These are phyloP conservation scores for Sorex fumeus DNA, from an alignment of 2,113 vertebrate species.

Conservation along the genomic window DNA sequence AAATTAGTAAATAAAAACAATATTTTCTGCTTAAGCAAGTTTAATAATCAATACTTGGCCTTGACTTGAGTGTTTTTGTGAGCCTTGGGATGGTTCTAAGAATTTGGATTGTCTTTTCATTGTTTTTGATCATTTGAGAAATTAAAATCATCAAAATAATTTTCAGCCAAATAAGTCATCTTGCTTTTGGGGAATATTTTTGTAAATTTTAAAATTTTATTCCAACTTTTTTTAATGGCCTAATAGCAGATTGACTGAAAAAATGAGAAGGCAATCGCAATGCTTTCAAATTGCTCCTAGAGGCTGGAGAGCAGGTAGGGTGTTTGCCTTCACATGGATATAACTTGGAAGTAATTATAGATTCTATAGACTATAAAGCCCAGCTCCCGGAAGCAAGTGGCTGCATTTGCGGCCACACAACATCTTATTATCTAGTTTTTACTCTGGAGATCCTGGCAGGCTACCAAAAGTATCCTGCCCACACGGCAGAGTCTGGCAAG, in stretches of 20 bases:
- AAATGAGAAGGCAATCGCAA: constrained; percentile 1
- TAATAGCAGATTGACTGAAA: constrained; percentile 41
- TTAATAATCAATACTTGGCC: neutral
- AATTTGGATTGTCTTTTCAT: constrained; percentile 46
- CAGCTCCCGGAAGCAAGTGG: too few relatives aligned
- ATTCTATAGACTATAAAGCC: neutral
- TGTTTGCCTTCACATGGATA: too few relatives aligned
- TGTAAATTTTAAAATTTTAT: constrained; percentile 38
- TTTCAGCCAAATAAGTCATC: constrained; percentile 41
- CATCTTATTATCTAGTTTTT: too few relatives aligned
- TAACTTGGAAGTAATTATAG: constrained; percentile 31
- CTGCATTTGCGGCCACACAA: too few relatives aligned
- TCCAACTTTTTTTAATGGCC: constrained; percentile 35
- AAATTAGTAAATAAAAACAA: neutral
- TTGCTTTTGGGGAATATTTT: constrained; percentile 58
- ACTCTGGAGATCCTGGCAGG: too few relatives aligned
- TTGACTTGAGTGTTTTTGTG: constrained; percentile 19
- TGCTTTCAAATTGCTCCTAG: too few relatives aligned
- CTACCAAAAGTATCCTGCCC: too few relatives aligned
- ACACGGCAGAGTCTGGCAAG: too few relatives aligned
- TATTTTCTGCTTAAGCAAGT: neutral
- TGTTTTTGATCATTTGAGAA: constrained; percentile 68
- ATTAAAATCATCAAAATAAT: constrained; percentile 37
- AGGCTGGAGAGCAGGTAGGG: too few relatives aligned
- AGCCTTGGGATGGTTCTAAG: neutral